phyloP scores from a whole-genome alignment of 2,888 invertebrate genomes.

The Volucella inanis region DNA sequence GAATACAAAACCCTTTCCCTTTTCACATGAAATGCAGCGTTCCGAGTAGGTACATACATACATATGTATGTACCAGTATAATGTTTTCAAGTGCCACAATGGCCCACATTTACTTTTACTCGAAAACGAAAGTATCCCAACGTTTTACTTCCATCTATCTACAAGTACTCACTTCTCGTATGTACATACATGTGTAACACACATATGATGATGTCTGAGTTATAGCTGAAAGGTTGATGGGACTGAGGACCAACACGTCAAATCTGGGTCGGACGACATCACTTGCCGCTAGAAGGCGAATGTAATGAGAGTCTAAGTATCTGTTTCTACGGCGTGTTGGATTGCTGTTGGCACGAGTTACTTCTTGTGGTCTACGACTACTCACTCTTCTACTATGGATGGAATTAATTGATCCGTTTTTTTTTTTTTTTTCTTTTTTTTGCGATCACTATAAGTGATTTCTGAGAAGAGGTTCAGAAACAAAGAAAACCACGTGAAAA shows the following conservation, averaged over 20 bases:
- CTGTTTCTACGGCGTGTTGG: constrained; percentile 33
- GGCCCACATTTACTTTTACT: constrained; percentile 68
- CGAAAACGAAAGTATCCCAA: constrained; percentile 64
- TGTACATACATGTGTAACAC: neutral
- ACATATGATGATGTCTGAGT: constrained; percentile 38
- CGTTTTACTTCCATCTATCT: too few relatives aligned
- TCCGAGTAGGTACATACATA: too few relatives aligned
- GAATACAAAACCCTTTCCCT: constrained; percentile 57
- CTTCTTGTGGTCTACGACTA: constrained; percentile 10
- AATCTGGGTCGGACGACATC: constrained; percentile 66
- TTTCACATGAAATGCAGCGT: constrained; percentile 33
- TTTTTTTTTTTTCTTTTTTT: constrained; percentile 7
- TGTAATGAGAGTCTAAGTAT: constrained; percentile 5
- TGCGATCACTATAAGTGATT: constrained; percentile 31
- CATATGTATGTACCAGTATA: neutral
- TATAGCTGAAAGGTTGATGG: neutral
- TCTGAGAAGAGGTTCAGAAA: constrained; percentile 51
- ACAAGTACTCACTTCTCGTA: too few relatives aligned
- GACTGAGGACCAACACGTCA: constrained; percentile 35
- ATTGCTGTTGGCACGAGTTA: constrained; percentile 51
- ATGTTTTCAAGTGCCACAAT: constrained; percentile 52
- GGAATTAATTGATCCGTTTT: constrained; percentile 51
- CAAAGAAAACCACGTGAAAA: constrained; percentile 47
- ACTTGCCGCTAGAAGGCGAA: constrained; percentile 47
- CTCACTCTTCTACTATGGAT: neutral